A percentile compares a stretch with the other conserved stretches of the same genome.
phyloP scores from a whole-genome alignment of 2,888 invertebrate genomes.

The Macrosoma leucophasiata region DNA sequence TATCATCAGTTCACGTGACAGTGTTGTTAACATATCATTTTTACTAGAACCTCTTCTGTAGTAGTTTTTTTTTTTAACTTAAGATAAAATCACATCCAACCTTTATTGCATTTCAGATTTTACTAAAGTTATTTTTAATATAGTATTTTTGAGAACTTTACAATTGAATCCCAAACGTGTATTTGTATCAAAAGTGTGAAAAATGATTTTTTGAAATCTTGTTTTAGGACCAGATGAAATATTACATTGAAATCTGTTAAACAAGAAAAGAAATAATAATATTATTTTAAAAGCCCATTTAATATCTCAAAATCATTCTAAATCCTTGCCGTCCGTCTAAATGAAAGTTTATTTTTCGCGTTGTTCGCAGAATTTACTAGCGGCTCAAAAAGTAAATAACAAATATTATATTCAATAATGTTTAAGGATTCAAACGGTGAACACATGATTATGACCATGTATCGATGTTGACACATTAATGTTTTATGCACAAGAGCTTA shows the following conservation, averaged over 20 bases:
- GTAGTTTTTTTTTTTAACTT: too few species aligned
- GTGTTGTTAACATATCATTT: slow-evolving; percentile 60
- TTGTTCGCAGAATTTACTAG: too few species aligned
- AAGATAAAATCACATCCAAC: slow-evolving; percentile 18
- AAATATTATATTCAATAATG: too few species aligned
- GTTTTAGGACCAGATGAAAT: too few species aligned
- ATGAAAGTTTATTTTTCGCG: slow-evolving; percentile 23
- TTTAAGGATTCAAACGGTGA: slow-evolving; percentile 12
- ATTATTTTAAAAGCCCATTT: slow-evolving; percentile 19
- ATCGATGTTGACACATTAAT: slow-evolving; percentile 17
- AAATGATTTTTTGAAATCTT: too few species aligned
- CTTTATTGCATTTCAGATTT: slow-evolving; percentile 23
- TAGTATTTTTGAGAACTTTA: slow-evolving; percentile 58
- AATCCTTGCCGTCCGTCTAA: slow-evolving; percentile 47
- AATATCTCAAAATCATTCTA: slow-evolving; percentile 29
- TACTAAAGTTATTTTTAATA: slow-evolving; percentile 39
- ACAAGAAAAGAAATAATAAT: slow-evolving; percentile 19
- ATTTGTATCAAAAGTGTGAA: slow-evolving; percentile 22
- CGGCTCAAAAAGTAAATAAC: too few species aligned
- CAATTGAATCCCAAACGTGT: slow-evolving; percentile 37
- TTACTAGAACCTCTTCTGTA: slow-evolving; percentile 39
- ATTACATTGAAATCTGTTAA: too few species aligned
- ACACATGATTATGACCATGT: slow-evolving; percentile 36
- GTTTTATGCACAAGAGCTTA: slow-evolving; percentile 18
- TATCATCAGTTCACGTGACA: slow-evolving; percentile 29